Evolutionary conservation across 2,113 vertebrate genomes (phyloP).

Genomic region (Scophthalmus maximus): DNA sequence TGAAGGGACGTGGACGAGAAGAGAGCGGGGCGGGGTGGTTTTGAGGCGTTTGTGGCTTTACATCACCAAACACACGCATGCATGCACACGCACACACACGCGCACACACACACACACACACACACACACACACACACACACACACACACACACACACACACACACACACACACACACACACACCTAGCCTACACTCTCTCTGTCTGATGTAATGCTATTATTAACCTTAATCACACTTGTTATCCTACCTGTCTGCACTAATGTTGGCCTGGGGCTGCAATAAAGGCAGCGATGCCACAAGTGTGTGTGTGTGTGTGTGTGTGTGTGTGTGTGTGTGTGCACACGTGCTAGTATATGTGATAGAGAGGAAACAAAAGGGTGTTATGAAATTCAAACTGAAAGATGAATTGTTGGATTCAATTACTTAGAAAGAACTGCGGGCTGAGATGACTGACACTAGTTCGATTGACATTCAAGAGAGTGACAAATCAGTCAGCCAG

Average conservation of each 20-base stretch:
- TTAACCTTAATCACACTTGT: conserved; percentile 72
- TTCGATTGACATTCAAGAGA: conserved; percentile 10
- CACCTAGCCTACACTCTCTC: conserved; percentile 16
- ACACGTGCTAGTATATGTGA: not conserved
- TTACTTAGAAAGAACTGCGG: conserved; percentile 6
- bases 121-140: conserved; percentile 34
- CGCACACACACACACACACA: conserved; percentile 30
- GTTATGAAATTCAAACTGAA: conserved; percentile 18
- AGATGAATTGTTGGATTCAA: conserved; percentile 20
- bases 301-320: conserved; percentile 36
- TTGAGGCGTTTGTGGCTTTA: conserved; percentile 60
- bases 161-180: conserved; percentile 40
- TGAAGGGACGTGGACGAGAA: conserved; percentile 21
- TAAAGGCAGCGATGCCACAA: conserved; percentile 47
- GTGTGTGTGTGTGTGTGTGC: conserved; percentile 2
- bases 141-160: too few species aligned
- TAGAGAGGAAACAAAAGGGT: conserved; percentile 40
- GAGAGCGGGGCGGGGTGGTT: conserved; percentile 35
- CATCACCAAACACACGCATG: conserved; percentile 45
- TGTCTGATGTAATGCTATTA: conserved; percentile 71
- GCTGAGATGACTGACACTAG: not conserved
- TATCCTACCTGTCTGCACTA: conserved; percentile 75
- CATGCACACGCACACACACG: conserved; percentile 11
- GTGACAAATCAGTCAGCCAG: conserved; percentile 15
- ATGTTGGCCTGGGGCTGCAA: conserved; percentile 65